Conservation (phyloP, 2,797 vertebrate genomes). For the Myotis daubentonii region DNA sequence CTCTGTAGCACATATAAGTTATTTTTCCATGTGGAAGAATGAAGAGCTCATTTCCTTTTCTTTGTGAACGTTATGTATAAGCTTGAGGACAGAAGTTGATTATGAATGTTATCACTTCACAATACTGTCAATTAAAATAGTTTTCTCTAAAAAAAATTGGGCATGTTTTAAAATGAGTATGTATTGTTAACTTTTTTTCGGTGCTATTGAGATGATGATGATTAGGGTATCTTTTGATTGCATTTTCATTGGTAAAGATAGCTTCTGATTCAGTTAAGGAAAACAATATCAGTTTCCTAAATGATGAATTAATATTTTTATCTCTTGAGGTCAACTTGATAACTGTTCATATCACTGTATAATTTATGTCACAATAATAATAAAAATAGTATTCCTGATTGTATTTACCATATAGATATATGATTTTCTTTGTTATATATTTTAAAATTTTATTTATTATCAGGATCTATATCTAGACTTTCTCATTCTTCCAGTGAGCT, state of each 20-base stretch:
- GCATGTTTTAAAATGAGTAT: slow-evolving; percentile 25
- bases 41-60: background rate
- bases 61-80: slow-evolving; percentile 50
- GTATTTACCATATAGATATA: background rate
- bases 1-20: slow-evolving; percentile 72
- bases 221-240: background rate
- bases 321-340: background rate
- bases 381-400: slow-evolving; percentile 23
- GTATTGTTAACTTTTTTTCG: background rate
- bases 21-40: slow-evolving; percentile 72
- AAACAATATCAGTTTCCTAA: slow-evolving; percentile 8
- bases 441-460: slow-evolving; percentile 24
- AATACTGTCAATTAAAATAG: background rate
- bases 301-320: slow-evolving; percentile 33
- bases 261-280: slow-evolving; percentile 23
- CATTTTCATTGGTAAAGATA: slow-evolving; percentile 46
- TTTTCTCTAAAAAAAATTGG: slow-evolving; percentile 26
- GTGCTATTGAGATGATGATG: background rate
- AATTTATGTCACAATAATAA: background rate
- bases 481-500: background rate
- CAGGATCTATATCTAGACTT: background rate
- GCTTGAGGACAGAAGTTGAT: background rate
- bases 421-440: background rate
- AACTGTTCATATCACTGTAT: background rate
- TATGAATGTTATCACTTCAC: background rate